Base-by-base conservation (phyloP, 2,113 vertebrate genomes). In the Epinephelus fuscoguttatus region DNA sequence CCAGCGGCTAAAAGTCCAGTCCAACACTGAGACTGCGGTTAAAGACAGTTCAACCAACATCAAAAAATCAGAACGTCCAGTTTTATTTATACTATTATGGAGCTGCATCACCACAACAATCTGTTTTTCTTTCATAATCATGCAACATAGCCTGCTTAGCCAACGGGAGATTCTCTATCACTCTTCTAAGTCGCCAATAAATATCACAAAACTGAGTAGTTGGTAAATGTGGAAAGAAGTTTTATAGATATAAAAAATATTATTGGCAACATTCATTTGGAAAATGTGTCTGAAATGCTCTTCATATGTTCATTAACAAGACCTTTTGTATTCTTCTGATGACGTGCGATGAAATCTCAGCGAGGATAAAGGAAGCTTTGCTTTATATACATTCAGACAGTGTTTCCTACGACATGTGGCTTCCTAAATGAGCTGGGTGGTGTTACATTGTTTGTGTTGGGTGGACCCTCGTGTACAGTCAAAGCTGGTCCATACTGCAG, bases 361-460 rank as follows among this genome's bases (percentile, higher is more conserved):
- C 53, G 23, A 45, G 56, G 42, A 73, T 25, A 21, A 40, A 17
- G 18, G 27, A 75, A 37, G 14, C 23, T 1, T 49, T 50, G 12
- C 42, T 76, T 78, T 52, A 60, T 66, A 50, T 53, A 33, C 70
- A 40, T 49, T 73, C 17, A 18, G 33, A 75, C 53, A 70, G 52
- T 30, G 66, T 81, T 84, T 87, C 76, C 52, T 78, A 40, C 52
- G 30, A 56, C 61, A 60, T 75, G 72, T 37, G 81, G 85, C 81
- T 42, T 79, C 17, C 37, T 63, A 27, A 73, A 78, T 72, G 47
- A 30, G 68, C 42, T 57, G 77, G n/a, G 47, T 71, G 60, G 64
- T 72, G 67, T 60, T 71, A 70, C 52, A 59, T n/a, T 73, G 81
- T 88, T 78, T 81, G 75, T 45, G 15, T 59, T 82, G 79, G 80